Evolutionary conservation across 2,888 invertebrate species (phyloP), one percentile per base, ranked within the genome.

Genomic region (Ashinkailepas kermadecensis): DNA sequence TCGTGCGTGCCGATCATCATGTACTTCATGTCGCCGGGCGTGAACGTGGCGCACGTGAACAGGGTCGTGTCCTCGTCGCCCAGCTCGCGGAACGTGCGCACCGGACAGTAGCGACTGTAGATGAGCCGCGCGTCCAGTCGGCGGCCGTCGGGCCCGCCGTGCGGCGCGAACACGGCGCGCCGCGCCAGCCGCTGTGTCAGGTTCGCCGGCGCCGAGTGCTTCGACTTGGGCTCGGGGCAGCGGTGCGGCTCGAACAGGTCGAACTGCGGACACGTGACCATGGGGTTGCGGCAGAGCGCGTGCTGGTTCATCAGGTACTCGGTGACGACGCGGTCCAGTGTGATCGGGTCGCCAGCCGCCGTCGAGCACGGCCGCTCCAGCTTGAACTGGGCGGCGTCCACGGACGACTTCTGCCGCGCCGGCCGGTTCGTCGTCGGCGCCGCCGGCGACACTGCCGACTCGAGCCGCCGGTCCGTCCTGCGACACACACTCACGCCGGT

Each of bases 221-320:
- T 90, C 81, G 92, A 91, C 85, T 92, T 91, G 0, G 94, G 94
- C 88, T 95, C 95, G 0, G 99, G 99, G 88, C 99, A 99, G 86
- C 95, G 94, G 89, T 99, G 99, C 0, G 97, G 97, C 93, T 92
- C 91, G 86, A 96, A 95, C 65, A 99, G 89, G 87, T 96, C 96
- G 87, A 99, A 99, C 87, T 96, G 95, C 0, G 99, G 98, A 88
- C 98, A 99, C 0, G 97, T 97, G 62, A 95, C 94, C 89, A 99
- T 96, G 0, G 99, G 99, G 88, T 98, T 96, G 89, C 95, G 95
- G 89, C 99, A 99, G 12, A 96, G 89, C n/a, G 97, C 94, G 89
- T 99, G 99, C 88, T 99, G 99, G 89, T 97, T 96, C 85, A 96
- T 94, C 81, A 99, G 90, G 89, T 98, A 99, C 88, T 98, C 97